Evolutionary conservation across 2,888 invertebrate species (phyloP), one percentile per base, ranked within the genome.

Genomic region (Tipula unca): DNA sequence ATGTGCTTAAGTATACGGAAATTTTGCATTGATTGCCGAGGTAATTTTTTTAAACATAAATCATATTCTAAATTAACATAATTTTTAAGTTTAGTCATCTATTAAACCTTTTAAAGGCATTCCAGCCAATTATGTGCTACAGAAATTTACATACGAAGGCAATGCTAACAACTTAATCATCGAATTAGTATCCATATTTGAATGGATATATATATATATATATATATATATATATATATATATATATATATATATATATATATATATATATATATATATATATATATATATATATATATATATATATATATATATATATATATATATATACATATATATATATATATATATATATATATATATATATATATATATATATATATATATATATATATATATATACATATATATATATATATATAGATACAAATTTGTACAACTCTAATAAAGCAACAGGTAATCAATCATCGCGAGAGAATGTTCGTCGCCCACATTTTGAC

Each of bases 1-100:
- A 88, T 90, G 89, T 90, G 89, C 87, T 89, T 89, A 35, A 89
- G 88, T 86, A 88, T 90, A 86, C 87, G 89, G 86, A 89, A 88
- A 87, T 88, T 89, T 86, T 90, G 89, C 87, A 89, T 88, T 86
- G 88, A 88, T 87, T 90, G 90, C 86, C 88, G 89, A 88, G 90
- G 89, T 90, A 88, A 87, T 89, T 83, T 32, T 32, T n/a, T 17
- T 32, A 29, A 25, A 25, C n/a, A 82, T 82, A 69, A 39, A 14
- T 69, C 69, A 69, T 25, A 69, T 25, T 10, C 25, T 3, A 10
- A 17, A 54, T 54, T 54, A 54, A 17, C 48, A 54, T 54, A 54
- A 54, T 54, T 54, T 54, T 54, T 54, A 20, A 69, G 69, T 25
- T 48, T 48, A n/a, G 25, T 25, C 20, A 48, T 48, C 48, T 17